Evolutionary conservation across 2,888 invertebrate genomes (phyloP).

Genomic region (Eretmocerus hayati): DNA sequence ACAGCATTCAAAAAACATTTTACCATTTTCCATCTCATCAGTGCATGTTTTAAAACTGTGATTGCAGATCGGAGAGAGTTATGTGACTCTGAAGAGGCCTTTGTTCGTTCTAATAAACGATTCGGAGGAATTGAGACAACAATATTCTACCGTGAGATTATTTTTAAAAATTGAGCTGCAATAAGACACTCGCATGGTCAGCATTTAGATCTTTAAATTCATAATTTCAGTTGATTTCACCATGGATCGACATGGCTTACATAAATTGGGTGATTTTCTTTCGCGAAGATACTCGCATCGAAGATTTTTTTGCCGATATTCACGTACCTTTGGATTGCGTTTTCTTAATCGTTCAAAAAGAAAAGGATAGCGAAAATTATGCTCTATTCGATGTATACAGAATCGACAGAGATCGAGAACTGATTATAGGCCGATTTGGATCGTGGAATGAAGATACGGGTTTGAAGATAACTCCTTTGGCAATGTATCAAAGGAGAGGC

Average conservation of each 20-base stretch:
- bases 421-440: constrained; percentile 31
- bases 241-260: constrained; percentile 42
- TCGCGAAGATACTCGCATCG: constrained; percentile 28
- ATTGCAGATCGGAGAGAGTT: constrained; percentile 37
- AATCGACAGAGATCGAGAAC: constrained; percentile 27
- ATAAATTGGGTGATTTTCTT: constrained; percentile 42
- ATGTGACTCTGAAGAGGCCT: constrained; percentile 39
- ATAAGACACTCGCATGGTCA: no score
- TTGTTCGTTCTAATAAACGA: constrained; percentile 42
- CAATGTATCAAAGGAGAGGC: constrained; percentile 37
- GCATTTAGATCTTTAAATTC: neutral
- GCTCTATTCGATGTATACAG: constrained; percentile 38
- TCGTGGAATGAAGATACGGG: constrained; percentile 30
- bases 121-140: constrained; percentile 28
- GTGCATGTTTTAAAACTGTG: no score
- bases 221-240: constrained; percentile 32
- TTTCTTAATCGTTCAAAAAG: constrained; percentile 30
- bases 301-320: constrained; percentile 33
- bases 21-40: no score
- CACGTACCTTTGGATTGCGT: constrained; percentile 39
- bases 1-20: no score
- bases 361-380: constrained; percentile 22
- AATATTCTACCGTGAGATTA: constrained; percentile 35
- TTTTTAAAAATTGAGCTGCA: no score
- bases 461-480: constrained; percentile 26